Base-by-base conservation (phyloP, 2,113 vertebrate genomes). In the Brienomyrus longianalis region DNA sequence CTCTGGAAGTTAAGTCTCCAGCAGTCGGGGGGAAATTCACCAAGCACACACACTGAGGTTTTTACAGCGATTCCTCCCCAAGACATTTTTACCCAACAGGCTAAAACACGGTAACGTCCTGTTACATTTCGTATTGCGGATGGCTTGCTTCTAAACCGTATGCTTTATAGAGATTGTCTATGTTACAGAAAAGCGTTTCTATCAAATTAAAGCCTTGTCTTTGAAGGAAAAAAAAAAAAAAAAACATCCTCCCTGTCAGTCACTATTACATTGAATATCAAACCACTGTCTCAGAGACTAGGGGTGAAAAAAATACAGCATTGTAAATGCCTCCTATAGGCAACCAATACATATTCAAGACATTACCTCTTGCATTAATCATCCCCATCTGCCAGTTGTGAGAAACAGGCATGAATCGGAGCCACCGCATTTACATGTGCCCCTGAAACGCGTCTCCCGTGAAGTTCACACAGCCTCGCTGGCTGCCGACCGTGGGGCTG, bases 131-230 rank as follows among this genome's bases (percentile, higher is more conserved):
- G 31, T 89, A 27, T 84, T 89, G 51, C 52, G 83, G n/a, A 89
- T 47, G 89, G 77, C 54, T 85, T 89, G 23, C 80, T 15, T 85
- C 51, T 89, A 89, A 59, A 84, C 43, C 54, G 77, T 48, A 43
- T 48, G 77, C 77, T 48, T 89, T 39, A 89, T 83, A 80, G 48
- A 62, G 89, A 89, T 89, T 89, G 89, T 89, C 89, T 89, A 52
- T 51, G 31, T 84, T 89, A 89, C 66, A 89, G 88, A 80, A 89
- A 89, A 89, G 77, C 89, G 45, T 52, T 85, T 62, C 80, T 84
- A 59, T 45, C 23, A 31, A 89, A 52, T 89, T 89, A 84, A 89
- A 89, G 66, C 51, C 89, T 89, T 50, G 74, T 51, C 52, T 77
- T 89, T 62, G n/a, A 88, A 88, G 23, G 23, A 2, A 56, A 88